Percentiles rank a stretch among this genome's conserved stretches.
Evolutionary conservation across 2,888 invertebrate species (phyloP).

Genomic region (Drosophila pegasa): DNA sequence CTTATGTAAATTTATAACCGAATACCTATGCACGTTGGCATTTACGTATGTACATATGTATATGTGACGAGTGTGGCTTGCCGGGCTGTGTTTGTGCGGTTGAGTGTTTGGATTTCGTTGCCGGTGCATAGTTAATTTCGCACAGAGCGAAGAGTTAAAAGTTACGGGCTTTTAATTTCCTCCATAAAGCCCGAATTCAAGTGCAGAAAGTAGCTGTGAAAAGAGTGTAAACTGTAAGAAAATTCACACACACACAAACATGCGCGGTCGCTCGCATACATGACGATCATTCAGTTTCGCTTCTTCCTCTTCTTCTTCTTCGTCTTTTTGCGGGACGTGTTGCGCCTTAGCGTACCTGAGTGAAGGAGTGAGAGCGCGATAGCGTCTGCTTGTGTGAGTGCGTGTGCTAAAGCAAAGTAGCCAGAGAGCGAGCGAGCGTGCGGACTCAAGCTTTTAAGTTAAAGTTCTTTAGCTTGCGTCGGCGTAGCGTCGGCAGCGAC

Average conservation of each 20-base stretch:
- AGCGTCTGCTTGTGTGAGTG: slow-evolving; percentile 23
- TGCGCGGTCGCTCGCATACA: slow-evolving; percentile 21
- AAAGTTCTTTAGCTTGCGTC: slow-evolving; percentile 71
- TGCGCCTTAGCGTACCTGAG: slow-evolving; percentile 67
- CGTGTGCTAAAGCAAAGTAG: slow-evolving; percentile 25
- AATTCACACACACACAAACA: slow-evolving; percentile 35
- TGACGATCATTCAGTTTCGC: slow-evolving; percentile 69
- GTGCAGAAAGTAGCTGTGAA: slow-evolving; percentile 35
- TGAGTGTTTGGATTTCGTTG: slow-evolving; percentile 5
- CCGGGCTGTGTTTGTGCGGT: slow-evolving; percentile 36
- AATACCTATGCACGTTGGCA: background rate
- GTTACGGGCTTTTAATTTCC: slow-evolving; percentile 30
- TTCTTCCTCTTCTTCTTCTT: slow-evolving; percentile 59
- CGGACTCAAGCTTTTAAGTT: slow-evolving; percentile 64
- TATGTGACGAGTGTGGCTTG: slow-evolving; percentile 13
- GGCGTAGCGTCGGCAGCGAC: slow-evolving; percentile 55
- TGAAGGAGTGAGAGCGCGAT: slow-evolving; percentile 29
- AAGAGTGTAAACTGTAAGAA: slow-evolving; percentile 38
- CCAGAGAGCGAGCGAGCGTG: slow-evolving; percentile 14
- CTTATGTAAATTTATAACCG: slow-evolving; percentile 22
- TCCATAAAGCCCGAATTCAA: slow-evolving; percentile 20
- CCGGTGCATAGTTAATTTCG: slow-evolving; percentile 20
- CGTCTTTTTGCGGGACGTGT: slow-evolving; percentile 66
- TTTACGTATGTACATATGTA: slow-evolving; percentile 1
- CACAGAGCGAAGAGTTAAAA: slow-evolving; percentile 8